A percentile compares a stretch with the other conserved stretches of the same genome.
Evolutionary conservation across 2,797 vertebrate genomes (phyloP).

Genomic region (Phrynocephalus forsythii): DNA sequence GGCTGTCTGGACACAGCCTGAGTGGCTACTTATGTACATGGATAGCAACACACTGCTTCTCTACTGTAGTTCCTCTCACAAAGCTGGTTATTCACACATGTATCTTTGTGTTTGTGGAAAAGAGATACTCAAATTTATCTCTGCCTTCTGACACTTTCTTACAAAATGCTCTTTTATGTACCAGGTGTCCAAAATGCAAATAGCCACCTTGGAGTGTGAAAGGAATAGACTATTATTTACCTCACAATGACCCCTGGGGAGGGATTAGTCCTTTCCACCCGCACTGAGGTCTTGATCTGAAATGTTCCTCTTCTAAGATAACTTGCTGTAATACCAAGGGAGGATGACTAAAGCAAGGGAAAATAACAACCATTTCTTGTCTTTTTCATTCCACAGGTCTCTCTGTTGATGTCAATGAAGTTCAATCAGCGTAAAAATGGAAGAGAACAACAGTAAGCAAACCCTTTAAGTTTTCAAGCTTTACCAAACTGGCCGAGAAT

Average conservation of each 20-base stretch:
- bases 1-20: background rate
- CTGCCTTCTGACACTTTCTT: background rate
- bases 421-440: conserved; percentile 47
- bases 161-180: background rate
- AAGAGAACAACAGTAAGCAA: conserved; percentile 53
- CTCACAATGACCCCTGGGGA: background rate
- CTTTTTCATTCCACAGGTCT: conserved; percentile 42
- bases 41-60: background rate
- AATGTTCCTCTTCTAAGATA: background rate
- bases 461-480: conserved; percentile 49
- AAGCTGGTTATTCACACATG: too few species aligned
- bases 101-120: too few species aligned
- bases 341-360: background rate
- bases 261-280: background rate
- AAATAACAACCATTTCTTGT: conserved; percentile 29
- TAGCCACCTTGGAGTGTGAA: too few species aligned
- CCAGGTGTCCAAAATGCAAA: background rate
- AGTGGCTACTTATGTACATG: too few species aligned
- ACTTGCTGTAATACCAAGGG: background rate
- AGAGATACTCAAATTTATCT: too few species aligned
- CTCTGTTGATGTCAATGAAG: conserved; percentile 48
- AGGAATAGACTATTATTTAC: background rate
- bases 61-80: background rate
- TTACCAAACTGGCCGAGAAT: conserved; percentile 61
- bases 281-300: background rate